Evolutionary conservation across 92 coral and sea anemone species (phyloP).

Genomic region (Paramuricea clavata): DNA sequence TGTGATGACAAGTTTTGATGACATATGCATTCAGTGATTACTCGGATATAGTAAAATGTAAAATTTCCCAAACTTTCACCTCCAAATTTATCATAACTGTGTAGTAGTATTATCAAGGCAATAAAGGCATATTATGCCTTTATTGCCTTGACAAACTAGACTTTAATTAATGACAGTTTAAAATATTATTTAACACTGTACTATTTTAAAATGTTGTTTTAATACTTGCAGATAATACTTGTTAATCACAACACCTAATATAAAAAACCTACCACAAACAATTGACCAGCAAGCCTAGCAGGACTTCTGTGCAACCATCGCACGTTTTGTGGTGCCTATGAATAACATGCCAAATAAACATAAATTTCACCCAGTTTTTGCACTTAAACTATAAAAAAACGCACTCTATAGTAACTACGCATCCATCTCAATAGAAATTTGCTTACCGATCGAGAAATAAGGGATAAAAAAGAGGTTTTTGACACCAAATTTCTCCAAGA

Average conservation of each 20-base stretch:
- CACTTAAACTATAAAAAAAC: neutral
- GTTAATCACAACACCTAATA: neutral
- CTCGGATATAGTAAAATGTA: no score
- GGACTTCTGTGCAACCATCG: constrained; percentile 77
- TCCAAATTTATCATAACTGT: no score
- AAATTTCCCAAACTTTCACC: no score
- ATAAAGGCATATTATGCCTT: no score
- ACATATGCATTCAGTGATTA: no score
- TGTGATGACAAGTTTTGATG: no score
- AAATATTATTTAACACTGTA: no score
- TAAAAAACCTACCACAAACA: constrained; percentile 80
- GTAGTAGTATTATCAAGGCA: no score
- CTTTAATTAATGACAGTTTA: no score
- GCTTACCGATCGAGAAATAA: constrained; percentile 3
- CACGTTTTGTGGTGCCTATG: neutral
- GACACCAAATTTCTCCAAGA: constrained; percentile 25
- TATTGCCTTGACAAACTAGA: no score
- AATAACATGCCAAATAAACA: neutral
- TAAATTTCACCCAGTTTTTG: neutral
- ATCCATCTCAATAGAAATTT: neutral
- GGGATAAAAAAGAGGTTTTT: constrained; percentile 21
- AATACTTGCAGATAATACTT: neutral
- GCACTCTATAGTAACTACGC: neutral
- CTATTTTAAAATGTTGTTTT: neutral
- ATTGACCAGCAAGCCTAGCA: constrained; percentile 74